Evolutionary conservation across 2,113 vertebrate species (phyloP).

Genomic region (pig (Sus scrofa)): T2T-Sscrofa CM000824.6:128076001-128076500

Average conservation of each 20-base stretch:
- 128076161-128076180: constrained; percentile 17
- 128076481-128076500: neutral
- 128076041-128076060: constrained; percentile 79
- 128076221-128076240: constrained; percentile 37
- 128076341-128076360: constrained; percentile 7
- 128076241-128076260: constrained; percentile 68
- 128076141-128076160: constrained; percentile 61
- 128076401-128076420: neutral
- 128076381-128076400: neutral
- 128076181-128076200: constrained; percentile 67
- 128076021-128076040: constrained; percentile 67
- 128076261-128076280: constrained; percentile 47
- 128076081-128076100: constrained; percentile 65
- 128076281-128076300: constrained; percentile 56
- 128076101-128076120: constrained; percentile 61
- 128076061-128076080: constrained; percentile 67
- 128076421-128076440: neutral
- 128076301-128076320: constrained; percentile 21
- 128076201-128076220: constrained; percentile 35
- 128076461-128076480: neutral
- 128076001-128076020: constrained; percentile 68
- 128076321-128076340: neutral
- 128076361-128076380: neutral
- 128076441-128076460: neutral
- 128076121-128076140: constrained; percentile 30